Evolutionary conservation across 2,888 invertebrate species (phyloP), one percentile per base, ranked within the genome.

Genomic region (Acanthoscelides obtectus): DNA sequence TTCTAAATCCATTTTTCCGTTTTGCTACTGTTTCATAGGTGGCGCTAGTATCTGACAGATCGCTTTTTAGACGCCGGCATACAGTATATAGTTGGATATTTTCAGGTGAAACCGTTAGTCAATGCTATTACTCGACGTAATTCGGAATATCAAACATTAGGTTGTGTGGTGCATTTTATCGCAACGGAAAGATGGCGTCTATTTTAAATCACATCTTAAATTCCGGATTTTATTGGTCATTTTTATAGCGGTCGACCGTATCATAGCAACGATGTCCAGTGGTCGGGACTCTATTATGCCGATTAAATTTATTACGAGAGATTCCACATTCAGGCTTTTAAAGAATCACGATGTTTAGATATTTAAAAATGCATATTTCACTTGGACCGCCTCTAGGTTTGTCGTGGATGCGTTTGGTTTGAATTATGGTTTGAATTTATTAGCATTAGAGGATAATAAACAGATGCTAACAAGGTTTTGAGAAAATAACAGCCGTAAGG

Each of bases 151-250:
- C 45, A 3, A 45, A 45, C 45, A 12, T 45, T 4, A 45, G 45
- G 75, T 73, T 71, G 72, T 74, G 71, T 64, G 64, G 66, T 67
- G 66, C 69, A 72, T 66, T 74, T 76, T 74, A 76, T 72, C 67
- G 71, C 22, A 21, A 65, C 66, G 68, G 70, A 70, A 74, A 73
- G 70, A 70, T 71, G 66, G 64, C 74, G 72, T 75, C 73, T 75
- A 71, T 75, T 73, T 70, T 70, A 74, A 67, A 25, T 68, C 68
- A 65, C 69, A 68, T 67, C 72, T 74, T 74, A 73, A 74, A 76
- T 74, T 74, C 73, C 45, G 72, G 64, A 73, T 73, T 73, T 73
- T 73, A 73, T 73, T 67, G 72, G 71, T 19, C 65, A 68, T 70
- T 71, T 71, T 70, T 45, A 45, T 45, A 45, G 45, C 45, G 45